Percentiles rank a stretch among this genome's conserved stretches.
Conservation (phyloP, 2,797 vertebrate species). For the Sternarchorhynchus goeldii region DNA sequence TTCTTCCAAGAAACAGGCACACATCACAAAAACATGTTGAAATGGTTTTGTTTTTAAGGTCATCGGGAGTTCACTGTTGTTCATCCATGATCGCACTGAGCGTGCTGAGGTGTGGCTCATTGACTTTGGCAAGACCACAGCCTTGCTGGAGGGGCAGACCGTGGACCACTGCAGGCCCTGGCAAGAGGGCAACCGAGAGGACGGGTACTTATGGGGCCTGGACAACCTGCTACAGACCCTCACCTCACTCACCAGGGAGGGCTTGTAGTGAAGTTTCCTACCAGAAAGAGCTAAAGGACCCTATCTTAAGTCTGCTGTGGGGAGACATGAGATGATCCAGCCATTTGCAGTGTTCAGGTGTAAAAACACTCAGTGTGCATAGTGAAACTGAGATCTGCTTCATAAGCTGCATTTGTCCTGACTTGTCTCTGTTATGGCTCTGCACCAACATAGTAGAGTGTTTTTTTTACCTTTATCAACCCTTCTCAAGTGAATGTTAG, state of each 20-base stretch:
- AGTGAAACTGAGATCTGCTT: constrained; percentile 17
- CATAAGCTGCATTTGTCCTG: neutral
- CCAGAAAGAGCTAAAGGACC: constrained; percentile 1
- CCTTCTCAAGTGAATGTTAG: constrained; percentile 2
- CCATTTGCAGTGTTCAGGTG: constrained; percentile 36
- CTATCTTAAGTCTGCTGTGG: constrained; percentile 29
- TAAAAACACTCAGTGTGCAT: constrained; percentile 19
- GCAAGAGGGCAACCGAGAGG: constrained; percentile 96
- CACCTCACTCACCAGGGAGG: constrained; percentile 57
- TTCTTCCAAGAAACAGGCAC: neutral
- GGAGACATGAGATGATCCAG: constrained; percentile 12
- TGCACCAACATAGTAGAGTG: neutral
- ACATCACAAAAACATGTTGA: neutral
- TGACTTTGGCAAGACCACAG: constrained; percentile 96
- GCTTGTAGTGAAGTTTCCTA: constrained; percentile 34
- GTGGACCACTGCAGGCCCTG: constrained; percentile 88
- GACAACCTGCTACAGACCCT: constrained; percentile 87
- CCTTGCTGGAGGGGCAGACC: constrained; percentile 84
- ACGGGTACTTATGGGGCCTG: constrained; percentile 94
- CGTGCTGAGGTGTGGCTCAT: constrained; percentile 94
- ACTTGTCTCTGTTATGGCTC: neutral
- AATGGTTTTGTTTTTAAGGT: constrained; percentile 75
- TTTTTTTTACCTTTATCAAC: constrained; percentile 24
- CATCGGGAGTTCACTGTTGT: constrained; percentile 98
- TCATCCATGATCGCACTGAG: constrained; percentile 91